These are phyloP conservation scores for Hemibagrus guttatus DNA, from an alignment of 2,797 vertebrate species.

Conservation along the genomic window DNA sequence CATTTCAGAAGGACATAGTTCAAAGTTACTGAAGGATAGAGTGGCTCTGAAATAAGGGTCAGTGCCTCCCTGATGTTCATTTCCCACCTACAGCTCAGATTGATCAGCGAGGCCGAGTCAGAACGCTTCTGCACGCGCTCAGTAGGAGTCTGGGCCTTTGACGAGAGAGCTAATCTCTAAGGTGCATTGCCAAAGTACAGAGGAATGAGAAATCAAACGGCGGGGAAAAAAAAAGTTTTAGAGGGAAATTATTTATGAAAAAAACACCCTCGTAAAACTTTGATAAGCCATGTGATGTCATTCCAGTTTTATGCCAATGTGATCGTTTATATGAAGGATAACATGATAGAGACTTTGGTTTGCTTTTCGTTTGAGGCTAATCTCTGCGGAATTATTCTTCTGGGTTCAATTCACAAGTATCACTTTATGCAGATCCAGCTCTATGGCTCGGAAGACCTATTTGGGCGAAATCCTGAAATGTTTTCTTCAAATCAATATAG, in stretches of 20 bases:
- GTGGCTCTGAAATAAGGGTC: slow-evolving; percentile 39
- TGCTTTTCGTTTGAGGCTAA: slow-evolving; percentile 52
- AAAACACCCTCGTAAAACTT: slow-evolving; percentile 58
- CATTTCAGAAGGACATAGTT: slow-evolving; percentile 36
- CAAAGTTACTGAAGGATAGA: slow-evolving; percentile 18
- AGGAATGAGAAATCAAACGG: slow-evolving; percentile 63
- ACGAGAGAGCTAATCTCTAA: slow-evolving; percentile 59
- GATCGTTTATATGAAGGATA: slow-evolving; percentile 56
- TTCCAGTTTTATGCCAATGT: slow-evolving; percentile 55
- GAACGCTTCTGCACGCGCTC: slow-evolving; percentile 53
- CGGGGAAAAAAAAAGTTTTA: slow-evolving; percentile 28
- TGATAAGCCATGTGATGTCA: slow-evolving; percentile 58
- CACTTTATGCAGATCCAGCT: slow-evolving; percentile 49
- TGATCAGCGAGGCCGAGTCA: slow-evolving; percentile 60
- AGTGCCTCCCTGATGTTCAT: slow-evolving; percentile 15
- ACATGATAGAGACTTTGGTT: slow-evolving; percentile 59
- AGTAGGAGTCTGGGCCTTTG: slow-evolving; percentile 53
- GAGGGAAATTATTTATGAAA: slow-evolving; percentile 60
- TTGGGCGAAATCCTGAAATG: slow-evolving; percentile 24
- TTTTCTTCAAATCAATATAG: not conserved
- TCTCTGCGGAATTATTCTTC: slow-evolving; percentile 57
- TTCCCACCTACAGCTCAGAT: slow-evolving; percentile 52
- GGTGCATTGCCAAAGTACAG: slow-evolving; percentile 61
- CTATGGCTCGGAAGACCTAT: slow-evolving; percentile 15
- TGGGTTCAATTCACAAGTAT: slow-evolving; percentile 51